These are phyloP conservation scores for Ridgeia piscesae DNA, from an alignment of 1,140 invertebrate genomes.

Conservation along the genomic window DNA sequence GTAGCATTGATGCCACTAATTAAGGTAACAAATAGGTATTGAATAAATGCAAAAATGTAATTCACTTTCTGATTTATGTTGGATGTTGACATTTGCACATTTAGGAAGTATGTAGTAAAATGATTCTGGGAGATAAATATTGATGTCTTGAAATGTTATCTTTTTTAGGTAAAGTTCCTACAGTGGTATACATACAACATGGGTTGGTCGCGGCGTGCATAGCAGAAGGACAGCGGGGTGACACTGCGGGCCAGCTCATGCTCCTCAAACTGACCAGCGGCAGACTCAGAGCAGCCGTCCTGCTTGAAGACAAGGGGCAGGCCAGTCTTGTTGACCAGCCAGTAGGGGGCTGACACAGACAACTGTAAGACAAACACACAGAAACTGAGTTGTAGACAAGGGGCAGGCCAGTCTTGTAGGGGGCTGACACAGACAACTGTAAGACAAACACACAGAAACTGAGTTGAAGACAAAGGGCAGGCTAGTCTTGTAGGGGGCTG, in stretches of 20 bases:
- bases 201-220: conserved; percentile 66
- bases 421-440: conserved; percentile 77
- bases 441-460: conserved; percentile 38
- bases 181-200: neutral
- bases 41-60: too few species aligned
- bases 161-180: too few species aligned
- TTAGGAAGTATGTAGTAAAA: too few species aligned
- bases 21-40: too few species aligned
- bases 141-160: too few species aligned
- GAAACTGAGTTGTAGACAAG: conserved; percentile 61
- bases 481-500: conserved; percentile 81
- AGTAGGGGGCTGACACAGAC: conserved; percentile 79
- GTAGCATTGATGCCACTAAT: too few species aligned
- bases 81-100: too few species aligned
- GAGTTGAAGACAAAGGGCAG: too few species aligned
- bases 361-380: conserved; percentile 64
- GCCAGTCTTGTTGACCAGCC: too few species aligned
- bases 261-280: conserved; percentile 92
- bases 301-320: conserved; percentile 88
- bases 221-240: conserved; percentile 90
- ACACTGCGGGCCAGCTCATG: conserved; percentile 90
- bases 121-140: too few species aligned
- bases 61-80: too few species aligned
- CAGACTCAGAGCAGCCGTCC: conserved; percentile 75
- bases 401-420: too few species aligned